Conservation (phyloP, 2,113 vertebrate species). For the Hymenochirus boettgeri region DNA sequence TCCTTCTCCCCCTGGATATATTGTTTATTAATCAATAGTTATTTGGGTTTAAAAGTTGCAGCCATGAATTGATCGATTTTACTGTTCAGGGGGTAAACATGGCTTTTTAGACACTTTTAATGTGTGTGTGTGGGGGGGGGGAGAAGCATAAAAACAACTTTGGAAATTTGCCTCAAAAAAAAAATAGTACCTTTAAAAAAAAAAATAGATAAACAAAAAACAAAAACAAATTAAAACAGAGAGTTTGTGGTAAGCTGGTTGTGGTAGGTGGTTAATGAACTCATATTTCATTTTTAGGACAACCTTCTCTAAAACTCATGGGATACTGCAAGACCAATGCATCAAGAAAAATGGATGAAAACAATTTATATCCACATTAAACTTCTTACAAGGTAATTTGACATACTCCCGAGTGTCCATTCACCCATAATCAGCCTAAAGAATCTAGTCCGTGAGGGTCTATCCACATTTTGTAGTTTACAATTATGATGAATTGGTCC, state of each 20-base stretch:
- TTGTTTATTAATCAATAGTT: too few relatives aligned
- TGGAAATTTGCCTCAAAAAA: too few relatives aligned
- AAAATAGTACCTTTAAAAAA: too few relatives aligned
- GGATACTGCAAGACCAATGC: not conserved
- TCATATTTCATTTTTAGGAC: constrained; percentile 5
- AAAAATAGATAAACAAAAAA: not conserved
- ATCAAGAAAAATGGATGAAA: not conserved
- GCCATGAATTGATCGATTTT: too few relatives aligned
- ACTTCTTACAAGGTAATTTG: not conserved
- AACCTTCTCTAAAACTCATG: not conserved
- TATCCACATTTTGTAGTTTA: not conserved
- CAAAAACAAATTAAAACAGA: not conserved
- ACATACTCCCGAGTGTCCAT: not conserved
- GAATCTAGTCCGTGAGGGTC: not conserved
- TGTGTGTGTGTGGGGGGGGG: too few relatives aligned
- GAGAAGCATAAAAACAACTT: too few relatives aligned
- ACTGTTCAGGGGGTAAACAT: too few relatives aligned
- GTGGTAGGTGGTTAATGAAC: not conserved
- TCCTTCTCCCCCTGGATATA: too few relatives aligned
- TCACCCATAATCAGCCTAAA: not conserved
- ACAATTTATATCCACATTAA: constrained; percentile 1
- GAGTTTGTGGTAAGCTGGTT: not conserved
- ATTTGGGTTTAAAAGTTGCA: too few relatives aligned
- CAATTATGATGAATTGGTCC: not conserved
- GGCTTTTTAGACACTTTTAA: too few relatives aligned